Conservation (phyloP, 2,797 vertebrate genomes). For the Threskiornis aethiopicus region DNA sequence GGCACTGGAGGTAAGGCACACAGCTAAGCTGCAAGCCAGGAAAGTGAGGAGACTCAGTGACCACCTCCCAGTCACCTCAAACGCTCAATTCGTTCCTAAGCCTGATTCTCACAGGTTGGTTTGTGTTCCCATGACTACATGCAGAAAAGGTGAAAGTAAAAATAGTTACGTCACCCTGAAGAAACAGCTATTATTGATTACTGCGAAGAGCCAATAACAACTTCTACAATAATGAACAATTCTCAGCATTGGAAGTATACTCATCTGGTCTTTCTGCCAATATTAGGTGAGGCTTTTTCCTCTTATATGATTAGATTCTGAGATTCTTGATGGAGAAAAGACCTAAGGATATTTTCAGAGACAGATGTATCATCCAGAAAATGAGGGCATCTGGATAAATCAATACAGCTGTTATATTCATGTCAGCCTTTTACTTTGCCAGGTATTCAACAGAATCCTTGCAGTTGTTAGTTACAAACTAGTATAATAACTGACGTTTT, state of each 20-base stretch:
- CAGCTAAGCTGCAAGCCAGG: neutral
- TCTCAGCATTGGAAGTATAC: neutral
- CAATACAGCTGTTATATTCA: neutral
- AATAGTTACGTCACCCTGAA: slow-evolving; percentile 36
- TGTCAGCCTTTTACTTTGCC: neutral
- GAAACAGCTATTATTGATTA: slow-evolving; percentile 52
- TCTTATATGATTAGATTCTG: neutral
- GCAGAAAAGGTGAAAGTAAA: slow-evolving; percentile 46
- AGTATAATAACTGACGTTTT: neutral
- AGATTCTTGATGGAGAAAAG: neutral
- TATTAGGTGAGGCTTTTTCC: neutral
- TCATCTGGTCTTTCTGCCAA: neutral
- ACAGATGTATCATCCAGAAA: neutral
- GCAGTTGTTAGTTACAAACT: neutral
- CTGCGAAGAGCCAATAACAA: neutral
- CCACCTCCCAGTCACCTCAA: neutral
- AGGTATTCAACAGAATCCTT: slow-evolving; percentile 16
- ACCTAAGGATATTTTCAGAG: neutral
- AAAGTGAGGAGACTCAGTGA: neutral
- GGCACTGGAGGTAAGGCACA: neutral
- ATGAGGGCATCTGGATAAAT: neutral
- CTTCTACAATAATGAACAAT: neutral
- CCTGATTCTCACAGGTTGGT: neutral
- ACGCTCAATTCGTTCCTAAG: neutral
- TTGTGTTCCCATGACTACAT: slow-evolving; percentile 65